Conservation (phyloP, 1,140 invertebrate genomes). For the Arion vulgaris region DNA sequence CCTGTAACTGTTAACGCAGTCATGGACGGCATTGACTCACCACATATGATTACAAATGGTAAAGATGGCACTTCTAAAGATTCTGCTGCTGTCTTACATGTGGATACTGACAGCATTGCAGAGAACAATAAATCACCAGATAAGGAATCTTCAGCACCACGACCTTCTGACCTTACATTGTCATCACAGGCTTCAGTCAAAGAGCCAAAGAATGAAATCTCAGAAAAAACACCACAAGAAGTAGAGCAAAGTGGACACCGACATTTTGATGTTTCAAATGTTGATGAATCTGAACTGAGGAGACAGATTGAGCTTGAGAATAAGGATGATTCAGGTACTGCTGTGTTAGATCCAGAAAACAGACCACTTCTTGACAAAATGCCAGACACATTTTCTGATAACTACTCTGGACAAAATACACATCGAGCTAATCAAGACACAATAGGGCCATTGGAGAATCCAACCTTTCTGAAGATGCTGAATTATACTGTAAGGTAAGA, state of each 20-base stretch:
- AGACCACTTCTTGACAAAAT: slow-evolving; percentile 12
- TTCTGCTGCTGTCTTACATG: slow-evolving; percentile 4
- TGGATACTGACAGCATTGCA: not conserved
- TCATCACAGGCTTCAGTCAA: not conserved
- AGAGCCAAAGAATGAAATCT: not conserved
- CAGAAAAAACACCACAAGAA: not conserved
- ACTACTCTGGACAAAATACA: slow-evolving; percentile 1
- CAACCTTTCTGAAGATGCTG: slow-evolving; percentile 14
- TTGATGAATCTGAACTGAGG: slow-evolving; percentile 24
- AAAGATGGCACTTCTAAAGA: not conserved
- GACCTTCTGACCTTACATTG: not conserved
- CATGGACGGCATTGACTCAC: not conserved
- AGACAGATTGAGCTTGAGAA: slow-evolving; percentile 9
- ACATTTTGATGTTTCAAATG: slow-evolving; percentile 20
- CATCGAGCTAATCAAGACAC: slow-evolving; percentile 15
- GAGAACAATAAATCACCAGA: not conserved
- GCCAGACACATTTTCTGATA: not conserved
- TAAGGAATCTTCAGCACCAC: not conserved
- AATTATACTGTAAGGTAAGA: slow-evolving; percentile 32
- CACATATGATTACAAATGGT: not conserved
- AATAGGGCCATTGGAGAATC: slow-evolving; percentile 28
- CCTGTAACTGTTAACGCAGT: slow-evolving; percentile 13
- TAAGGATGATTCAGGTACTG: not conserved
- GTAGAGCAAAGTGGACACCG: slow-evolving; percentile 14
- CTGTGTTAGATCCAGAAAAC: not conserved